Conservation (phyloP, 2,797 vertebrate species). For the Philypnodon macrostomus region DNA sequence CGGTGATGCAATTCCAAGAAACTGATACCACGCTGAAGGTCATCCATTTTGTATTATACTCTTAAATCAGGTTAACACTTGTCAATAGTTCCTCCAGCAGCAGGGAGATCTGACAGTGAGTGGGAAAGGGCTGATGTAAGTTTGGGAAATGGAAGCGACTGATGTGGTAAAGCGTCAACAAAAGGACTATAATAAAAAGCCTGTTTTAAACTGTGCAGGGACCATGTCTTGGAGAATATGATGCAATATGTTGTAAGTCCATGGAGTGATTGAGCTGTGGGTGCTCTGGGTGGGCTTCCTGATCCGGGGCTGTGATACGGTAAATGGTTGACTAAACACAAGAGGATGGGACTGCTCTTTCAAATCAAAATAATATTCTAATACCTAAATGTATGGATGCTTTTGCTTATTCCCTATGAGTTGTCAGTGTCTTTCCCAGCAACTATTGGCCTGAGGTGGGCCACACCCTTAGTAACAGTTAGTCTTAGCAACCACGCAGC, state of each 20-base stretch:
- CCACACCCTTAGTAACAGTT: too few species aligned
- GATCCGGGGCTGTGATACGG: constrained; percentile 33
- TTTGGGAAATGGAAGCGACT: constrained; percentile 52
- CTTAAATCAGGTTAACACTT: constrained; percentile 38
- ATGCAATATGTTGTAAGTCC: constrained; percentile 43
- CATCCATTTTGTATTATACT: constrained; percentile 44
- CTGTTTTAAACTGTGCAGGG: constrained; percentile 22
- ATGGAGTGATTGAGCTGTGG: constrained; percentile 17
- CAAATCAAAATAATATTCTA: too few species aligned
- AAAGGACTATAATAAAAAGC: constrained; percentile 32
- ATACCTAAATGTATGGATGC: too few species aligned
- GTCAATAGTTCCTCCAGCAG: constrained; percentile 23
- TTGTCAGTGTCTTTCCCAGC: too few species aligned
- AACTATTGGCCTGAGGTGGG: too few species aligned
- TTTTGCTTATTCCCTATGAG: too few species aligned
- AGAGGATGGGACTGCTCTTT: constrained; percentile 11
- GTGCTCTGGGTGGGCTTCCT: constrained; percentile 45
- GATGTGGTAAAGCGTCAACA: constrained; percentile 45
- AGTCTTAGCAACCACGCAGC: too few species aligned
- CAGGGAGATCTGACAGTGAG: constrained; percentile 35
- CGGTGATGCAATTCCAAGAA: constrained; percentile 67
- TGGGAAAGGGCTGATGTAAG: constrained; percentile 58
- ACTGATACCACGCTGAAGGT: constrained; percentile 43
- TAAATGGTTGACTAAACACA: constrained; percentile 20
- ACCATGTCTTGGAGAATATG: constrained; percentile 25